Evolutionary conservation across 1,140 invertebrate genomes (phyloP), one percentile per base, ranked within the genome.

Genomic region (Panulirus ornatus): DNA sequence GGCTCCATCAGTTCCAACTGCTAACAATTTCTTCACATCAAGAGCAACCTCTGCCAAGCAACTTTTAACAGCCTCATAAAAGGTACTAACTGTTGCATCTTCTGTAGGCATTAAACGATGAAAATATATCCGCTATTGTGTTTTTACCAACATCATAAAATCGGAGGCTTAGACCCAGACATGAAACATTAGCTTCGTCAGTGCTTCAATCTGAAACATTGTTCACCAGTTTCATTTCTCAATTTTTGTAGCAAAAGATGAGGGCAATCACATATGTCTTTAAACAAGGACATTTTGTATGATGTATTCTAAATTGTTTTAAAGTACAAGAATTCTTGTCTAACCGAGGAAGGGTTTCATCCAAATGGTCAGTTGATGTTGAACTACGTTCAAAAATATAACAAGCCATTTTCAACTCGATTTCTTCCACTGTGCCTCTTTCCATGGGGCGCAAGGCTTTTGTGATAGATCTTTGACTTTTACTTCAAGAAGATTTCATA

Each of bases 251-350:
- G 51, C 81, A 83, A 83, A 83, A 40, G 27, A 34, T 36, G 81
- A n/a, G 81, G 27, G 51, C 81, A 83, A 83, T 54, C n/a, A 58
- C 81, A 83, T 83, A 36, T 58, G 30, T 83, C 30, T 83, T 44
- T 36, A 83, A 40, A 19, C 81, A 3, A 36, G 81, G 8, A 63
- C 81, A 83, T 63, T 83, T 54, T 83, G 81, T 83, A 36, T 14
- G 2, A 30, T 83, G 44, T 34, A 83, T 83, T 63, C 40, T 63
- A 34, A 83, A 58, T n/a, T 83, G 30, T 34, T 83, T 47, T 54
- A 34, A 51, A 83, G 36, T 40, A 16, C 9, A 5, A 34, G 81
- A 83, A 16, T 34, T 40, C 19, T 83, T 83, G 36, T 83, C 51
- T 58, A n/a, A n/a, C n/a, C n/a, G 63, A 63, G 81, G 81, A n/a